Conservation (phyloP, 2,797 vertebrate species). For the Paratrypauchen microcephalus region DNA sequence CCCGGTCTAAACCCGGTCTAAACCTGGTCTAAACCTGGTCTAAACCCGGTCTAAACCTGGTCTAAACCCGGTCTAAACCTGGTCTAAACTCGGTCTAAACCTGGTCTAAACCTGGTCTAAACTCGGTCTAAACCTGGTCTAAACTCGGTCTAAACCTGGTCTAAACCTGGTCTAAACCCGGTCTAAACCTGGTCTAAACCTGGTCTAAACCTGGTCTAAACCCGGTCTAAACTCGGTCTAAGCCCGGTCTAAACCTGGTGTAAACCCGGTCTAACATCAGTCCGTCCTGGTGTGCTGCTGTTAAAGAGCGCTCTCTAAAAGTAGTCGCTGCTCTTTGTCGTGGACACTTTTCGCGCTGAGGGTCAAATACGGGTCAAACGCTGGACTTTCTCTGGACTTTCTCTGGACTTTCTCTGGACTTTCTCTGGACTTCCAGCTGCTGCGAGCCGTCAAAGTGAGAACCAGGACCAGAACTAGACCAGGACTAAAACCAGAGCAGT, state of each 20-base stretch:
- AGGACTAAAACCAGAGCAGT: conserved; percentile 20
- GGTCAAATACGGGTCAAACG: conserved; percentile 16
- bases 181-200: background rate
- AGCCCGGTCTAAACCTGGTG: background rate
- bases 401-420: conserved; percentile 74
- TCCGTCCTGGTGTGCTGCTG: background rate
- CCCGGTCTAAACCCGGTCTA: background rate
- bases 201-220: background rate
- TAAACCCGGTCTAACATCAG: background rate
- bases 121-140: background rate
- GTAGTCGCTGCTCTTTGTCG: background rate
- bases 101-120: background rate
- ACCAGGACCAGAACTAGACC: conserved; percentile 5
- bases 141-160: background rate
- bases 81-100: background rate
- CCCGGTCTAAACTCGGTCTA: background rate
- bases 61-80: background rate
- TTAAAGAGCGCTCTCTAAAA: background rate
- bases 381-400: conserved; percentile 73
- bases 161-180: background rate
- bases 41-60: background rate
- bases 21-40: background rate
- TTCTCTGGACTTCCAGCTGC: conserved; percentile 66
- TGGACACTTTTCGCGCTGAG: conserved; percentile 17
- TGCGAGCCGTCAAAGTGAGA: background rate